phyloP scores from a whole-genome alignment of 2,113 vertebrate genomes.

The Dissostichus mawsoni region DNA sequence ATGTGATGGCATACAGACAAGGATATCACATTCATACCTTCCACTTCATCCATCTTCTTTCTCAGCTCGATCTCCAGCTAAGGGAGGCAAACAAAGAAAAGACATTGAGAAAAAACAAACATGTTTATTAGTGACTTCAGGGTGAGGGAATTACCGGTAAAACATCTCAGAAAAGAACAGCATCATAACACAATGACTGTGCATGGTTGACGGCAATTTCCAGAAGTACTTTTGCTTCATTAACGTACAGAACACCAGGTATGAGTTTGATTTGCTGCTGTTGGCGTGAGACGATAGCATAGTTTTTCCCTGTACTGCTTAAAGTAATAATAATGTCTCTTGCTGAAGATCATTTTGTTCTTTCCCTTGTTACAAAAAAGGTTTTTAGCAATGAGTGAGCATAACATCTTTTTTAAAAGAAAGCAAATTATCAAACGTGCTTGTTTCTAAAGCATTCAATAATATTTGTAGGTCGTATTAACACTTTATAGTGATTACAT shows the following conservation, averaged over 20 bases:
- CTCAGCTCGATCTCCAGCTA: constrained; percentile 92
- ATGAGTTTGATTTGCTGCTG: neutral
- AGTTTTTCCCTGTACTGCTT: too few relatives aligned
- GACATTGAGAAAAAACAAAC: too few relatives aligned
- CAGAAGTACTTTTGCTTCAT: neutral
- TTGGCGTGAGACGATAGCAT: too few relatives aligned
- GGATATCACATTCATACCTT: constrained; percentile 85
- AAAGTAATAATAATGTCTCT: too few relatives aligned
- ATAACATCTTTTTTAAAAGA: too few relatives aligned
- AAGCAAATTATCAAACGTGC: too few relatives aligned
- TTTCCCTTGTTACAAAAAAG: too few relatives aligned
- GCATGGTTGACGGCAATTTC: neutral
- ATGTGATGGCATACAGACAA: neutral
- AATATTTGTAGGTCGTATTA: too few relatives aligned
- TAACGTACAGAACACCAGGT: neutral
- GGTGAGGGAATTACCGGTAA: neutral
- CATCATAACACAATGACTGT: neutral
- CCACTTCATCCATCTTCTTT: constrained; percentile 92
- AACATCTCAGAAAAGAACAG: constrained; percentile 4
- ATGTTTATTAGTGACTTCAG: neutral
- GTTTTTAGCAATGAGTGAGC: too few relatives aligned
- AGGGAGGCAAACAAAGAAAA: constrained; percentile 42
- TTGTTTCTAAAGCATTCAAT: too few relatives aligned
- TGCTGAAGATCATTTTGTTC: too few relatives aligned
- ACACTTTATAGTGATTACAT: too few relatives aligned